phyloP scores from a whole-genome alignment of 2,797 vertebrate species.

The Clarias laeviceps region DNA sequence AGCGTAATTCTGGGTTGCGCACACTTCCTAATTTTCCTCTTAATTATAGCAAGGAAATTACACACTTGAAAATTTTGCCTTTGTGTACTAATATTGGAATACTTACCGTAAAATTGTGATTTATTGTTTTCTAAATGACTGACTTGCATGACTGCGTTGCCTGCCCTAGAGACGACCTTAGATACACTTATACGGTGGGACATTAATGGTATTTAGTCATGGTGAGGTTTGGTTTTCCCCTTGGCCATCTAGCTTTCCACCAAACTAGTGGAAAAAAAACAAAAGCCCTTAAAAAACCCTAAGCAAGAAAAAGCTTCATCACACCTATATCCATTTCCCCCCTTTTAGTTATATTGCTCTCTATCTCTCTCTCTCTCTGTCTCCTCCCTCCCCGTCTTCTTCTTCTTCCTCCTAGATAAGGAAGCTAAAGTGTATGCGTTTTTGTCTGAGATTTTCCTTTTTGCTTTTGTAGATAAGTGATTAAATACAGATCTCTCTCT shows the following conservation, averaged over 20 bases:
- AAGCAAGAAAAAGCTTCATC: background rate
- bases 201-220: background rate
- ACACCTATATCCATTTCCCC: background rate
- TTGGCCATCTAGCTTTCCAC: background rate
- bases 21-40: slow-evolving; percentile 35
- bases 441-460: background rate
- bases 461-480: slow-evolving; percentile 16
- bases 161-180: background rate
- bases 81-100: slow-evolving; percentile 36
- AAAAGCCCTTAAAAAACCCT: background rate
- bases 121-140: background rate
- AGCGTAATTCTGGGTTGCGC: slow-evolving; percentile 43
- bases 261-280: background rate
- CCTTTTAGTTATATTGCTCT: background rate
- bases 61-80: slow-evolving; percentile 33
- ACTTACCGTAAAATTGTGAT: slow-evolving; percentile 13
- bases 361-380: background rate
- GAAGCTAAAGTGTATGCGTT: background rate
- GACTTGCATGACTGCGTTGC: background rate
- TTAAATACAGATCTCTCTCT: background rate
- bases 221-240: background rate
- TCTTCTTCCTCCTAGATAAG: background rate
- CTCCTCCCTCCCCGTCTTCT: background rate
- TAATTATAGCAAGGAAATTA: slow-evolving; percentile 45
- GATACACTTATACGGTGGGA: background rate